Percentiles rank a stretch among this genome's conserved stretches.
Evolutionary conservation across 2,797 vertebrate genomes (phyloP).

Genomic region (Characodon lateralis): DNA sequence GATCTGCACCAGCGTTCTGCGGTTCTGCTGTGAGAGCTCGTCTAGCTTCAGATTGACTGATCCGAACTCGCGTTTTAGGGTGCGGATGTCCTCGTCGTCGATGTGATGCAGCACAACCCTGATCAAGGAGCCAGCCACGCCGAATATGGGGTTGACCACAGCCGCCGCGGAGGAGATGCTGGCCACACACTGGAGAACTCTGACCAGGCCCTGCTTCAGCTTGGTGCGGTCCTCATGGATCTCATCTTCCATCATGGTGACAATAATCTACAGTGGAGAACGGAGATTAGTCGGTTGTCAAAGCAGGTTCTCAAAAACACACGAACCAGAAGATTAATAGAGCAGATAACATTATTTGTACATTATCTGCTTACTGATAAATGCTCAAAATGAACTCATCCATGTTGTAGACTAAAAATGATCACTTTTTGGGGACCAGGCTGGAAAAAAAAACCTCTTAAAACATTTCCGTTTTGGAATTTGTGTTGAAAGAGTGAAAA

Average conservation of each 20-base stretch:
- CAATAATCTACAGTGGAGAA: slow-evolving; percentile 18
- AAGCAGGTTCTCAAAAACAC: too few relatives aligned
- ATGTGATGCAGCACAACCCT: slow-evolving; percentile 82
- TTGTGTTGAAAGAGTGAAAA: too few relatives aligned
- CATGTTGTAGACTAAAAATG: too few relatives aligned
- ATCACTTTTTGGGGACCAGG: too few relatives aligned
- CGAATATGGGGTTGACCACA: slow-evolving; percentile 84
- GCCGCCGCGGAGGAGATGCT: slow-evolving; percentile 82
- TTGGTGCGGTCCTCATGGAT: slow-evolving; percentile 73
- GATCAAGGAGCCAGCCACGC: slow-evolving; percentile 81
- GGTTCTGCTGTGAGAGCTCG: slow-evolving; percentile 75
- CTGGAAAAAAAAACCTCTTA: too few relatives aligned
- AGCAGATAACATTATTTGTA: too few relatives aligned
- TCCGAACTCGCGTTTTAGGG: slow-evolving; percentile 79
- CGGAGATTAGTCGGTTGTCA: not conserved
- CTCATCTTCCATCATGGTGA: slow-evolving; percentile 69
- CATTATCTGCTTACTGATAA: too few relatives aligned
- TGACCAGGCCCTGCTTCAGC: slow-evolving; percentile 77
- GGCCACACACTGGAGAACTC: slow-evolving; percentile 79
- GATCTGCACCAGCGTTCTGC: slow-evolving; percentile 74
- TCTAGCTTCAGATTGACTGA: slow-evolving; percentile 75
- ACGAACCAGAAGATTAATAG: too few relatives aligned
- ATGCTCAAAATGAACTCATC: too few relatives aligned
- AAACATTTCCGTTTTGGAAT: too few relatives aligned
- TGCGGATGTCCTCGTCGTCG: slow-evolving; percentile 82